Base-by-base conservation (phyloP, 2,888 invertebrate genomes). In the Lissonota sp. region DNA sequence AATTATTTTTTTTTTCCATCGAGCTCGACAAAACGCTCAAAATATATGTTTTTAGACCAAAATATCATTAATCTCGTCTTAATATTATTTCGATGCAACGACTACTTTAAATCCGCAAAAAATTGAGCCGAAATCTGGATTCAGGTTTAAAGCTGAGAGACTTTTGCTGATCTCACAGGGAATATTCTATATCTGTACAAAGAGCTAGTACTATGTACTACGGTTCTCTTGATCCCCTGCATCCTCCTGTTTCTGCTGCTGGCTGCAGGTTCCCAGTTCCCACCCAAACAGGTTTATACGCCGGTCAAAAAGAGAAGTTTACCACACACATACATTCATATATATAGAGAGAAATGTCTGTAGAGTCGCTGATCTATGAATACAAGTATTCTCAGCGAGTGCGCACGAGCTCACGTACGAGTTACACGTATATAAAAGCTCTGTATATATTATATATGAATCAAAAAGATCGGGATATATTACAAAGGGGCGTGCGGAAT, bases 261-360 rank as follows among this genome's bases (percentile, higher is more conserved):
- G 53, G 80, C 60, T 55, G 70, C 80, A 81, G 81, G 81, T 81
- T 81, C 74, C 64, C 72, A 69, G 79, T 79, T 79, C 81, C 81
- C 81, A 81, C 81, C 81, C 81, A 81, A 81, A 81, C 81, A 81
- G 81, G 81, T 81, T 81, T 81, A 51, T 67, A 49, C 81, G 74
- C 74, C 71, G 81, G 71, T 78, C 60, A 70, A 81, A 81, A 77
- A 76, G 73, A 77, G 44, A 77, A 77, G 69, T 76, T 62, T 5
- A n/a, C 53, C 42, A 10, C 39, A 72, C 46, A 64, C 40, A 14
- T 26, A 14, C n/a, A 39, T 4, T 8, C 40, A 66, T 51, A 63
- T 49, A 49, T 8, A 51, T 51, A 51, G 1, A n/a, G n/a, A n/a
- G n/a, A 51, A 12, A 51, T 12, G 57, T 57, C 57, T 12, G 49